These are phyloP conservation scores for Proisotoma minuta DNA, from an alignment of 2,888 invertebrate species.

Conservation along the genomic window DNA sequence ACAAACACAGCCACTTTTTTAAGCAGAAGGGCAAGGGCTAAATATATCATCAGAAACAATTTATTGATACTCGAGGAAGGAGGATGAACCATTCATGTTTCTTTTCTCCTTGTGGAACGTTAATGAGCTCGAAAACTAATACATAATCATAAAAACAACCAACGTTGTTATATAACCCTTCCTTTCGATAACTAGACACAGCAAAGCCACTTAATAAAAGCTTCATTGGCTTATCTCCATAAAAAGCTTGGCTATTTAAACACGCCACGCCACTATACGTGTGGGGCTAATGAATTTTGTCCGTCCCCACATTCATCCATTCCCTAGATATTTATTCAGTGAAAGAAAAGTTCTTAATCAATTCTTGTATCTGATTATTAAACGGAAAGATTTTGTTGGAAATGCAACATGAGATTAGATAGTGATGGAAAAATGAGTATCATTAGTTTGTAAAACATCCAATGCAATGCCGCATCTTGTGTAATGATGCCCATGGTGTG, in stretches of 20 bases:
- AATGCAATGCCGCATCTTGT: not conserved
- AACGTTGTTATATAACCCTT: not conserved
- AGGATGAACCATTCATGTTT: not conserved
- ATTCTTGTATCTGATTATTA: not conserved
- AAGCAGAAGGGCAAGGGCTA: too few species aligned
- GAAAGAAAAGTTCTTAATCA: not conserved
- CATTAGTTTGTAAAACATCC: too few species aligned
- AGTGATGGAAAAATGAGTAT: conserved; percentile 2
- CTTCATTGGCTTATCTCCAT: too few species aligned
- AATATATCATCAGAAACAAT: not conserved
- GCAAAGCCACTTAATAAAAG: too few species aligned
- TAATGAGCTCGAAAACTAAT: conserved; percentile 4
- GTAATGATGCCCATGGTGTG: not conserved
- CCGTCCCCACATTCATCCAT: too few species aligned
- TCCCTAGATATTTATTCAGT: not conserved
- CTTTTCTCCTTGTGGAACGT: not conserved
- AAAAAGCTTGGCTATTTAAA: too few species aligned
- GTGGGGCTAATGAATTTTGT: too few species aligned
- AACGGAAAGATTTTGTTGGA: not conserved
- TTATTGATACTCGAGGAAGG: not conserved
- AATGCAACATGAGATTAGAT: conserved; percentile 1
- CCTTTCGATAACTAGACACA: too few species aligned
- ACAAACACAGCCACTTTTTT: too few species aligned
- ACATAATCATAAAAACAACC: conserved; percentile 3
- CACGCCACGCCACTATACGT: too few species aligned